Conservation (phyloP, 2,113 vertebrate genomes). For the Ascaphus truei region DNA sequence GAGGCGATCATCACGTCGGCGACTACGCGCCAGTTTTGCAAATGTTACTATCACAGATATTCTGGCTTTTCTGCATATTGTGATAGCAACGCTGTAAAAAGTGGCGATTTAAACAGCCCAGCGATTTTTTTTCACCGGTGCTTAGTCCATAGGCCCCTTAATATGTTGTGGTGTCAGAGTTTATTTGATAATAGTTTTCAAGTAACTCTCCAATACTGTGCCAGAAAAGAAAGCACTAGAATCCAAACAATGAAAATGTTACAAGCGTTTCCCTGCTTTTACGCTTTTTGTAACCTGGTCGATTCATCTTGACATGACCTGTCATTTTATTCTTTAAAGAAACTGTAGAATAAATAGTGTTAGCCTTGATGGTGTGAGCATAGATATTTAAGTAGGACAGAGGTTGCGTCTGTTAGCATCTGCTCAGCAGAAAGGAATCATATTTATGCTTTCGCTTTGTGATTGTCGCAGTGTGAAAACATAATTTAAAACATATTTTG, state of each 20-base stretch:
- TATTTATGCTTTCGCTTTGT: background rate
- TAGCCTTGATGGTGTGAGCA: background rate
- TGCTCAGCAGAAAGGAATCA: background rate
- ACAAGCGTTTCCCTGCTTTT: background rate
- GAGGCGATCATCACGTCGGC: no score
- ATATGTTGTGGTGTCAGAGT: background rate
- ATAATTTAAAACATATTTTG: background rate
- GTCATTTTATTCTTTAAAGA: background rate
- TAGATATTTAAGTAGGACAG: background rate
- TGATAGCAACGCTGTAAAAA: no score
- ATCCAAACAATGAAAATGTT: background rate
- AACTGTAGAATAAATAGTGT: slow-evolving; percentile 15
- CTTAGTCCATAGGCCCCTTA: no score
- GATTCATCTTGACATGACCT: slow-evolving; percentile 1
- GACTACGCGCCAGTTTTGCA: no score
- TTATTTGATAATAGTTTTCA: slow-evolving; percentile 14
- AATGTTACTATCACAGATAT: no score
- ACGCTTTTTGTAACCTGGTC: slow-evolving; percentile 1
- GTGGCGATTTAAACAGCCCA: no score
- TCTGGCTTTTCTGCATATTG: no score
- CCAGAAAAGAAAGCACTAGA: background rate
- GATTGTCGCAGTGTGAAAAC: background rate
- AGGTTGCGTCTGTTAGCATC: background rate
- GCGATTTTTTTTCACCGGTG: no score
- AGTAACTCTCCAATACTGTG: background rate